A percentile compares a stretch with the other conserved stretches of the same genome.
Evolutionary conservation across 2,113 vertebrate species (phyloP).

Genomic region (Montifringilla adamsi): DNA sequence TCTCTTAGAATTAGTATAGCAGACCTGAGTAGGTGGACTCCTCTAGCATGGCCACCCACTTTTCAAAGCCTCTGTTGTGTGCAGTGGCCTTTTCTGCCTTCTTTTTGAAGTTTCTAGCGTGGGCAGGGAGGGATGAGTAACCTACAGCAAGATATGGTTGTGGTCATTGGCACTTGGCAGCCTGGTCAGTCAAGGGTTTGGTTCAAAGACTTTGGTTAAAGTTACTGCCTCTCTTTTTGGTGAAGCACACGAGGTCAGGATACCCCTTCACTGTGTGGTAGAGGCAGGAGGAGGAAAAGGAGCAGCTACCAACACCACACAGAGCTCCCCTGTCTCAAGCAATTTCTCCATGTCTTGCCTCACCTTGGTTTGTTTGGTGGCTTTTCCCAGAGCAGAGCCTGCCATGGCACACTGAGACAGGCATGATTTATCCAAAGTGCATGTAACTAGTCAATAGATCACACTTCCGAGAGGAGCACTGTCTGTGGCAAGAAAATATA

Average conservation of each 20-base stretch:
- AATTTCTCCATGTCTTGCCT: neutral
- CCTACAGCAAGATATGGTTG: neutral
- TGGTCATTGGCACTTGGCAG: neutral
- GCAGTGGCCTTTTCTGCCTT: neutral
- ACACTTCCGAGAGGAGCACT: constrained; percentile 1
- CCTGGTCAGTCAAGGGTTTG: neutral
- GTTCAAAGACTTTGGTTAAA: neutral
- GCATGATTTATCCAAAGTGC: constrained; percentile 7
- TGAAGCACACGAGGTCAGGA: neutral
- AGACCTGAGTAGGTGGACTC: neutral
- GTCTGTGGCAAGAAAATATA: constrained; percentile 42
- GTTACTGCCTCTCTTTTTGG: neutral
- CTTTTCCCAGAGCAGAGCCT: neutral
- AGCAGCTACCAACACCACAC: neutral
- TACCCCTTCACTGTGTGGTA: neutral
- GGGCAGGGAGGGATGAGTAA: rapidly evolving
- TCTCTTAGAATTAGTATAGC: neutral
- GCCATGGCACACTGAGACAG: neutral
- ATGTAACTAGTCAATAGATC: constrained; percentile 46
- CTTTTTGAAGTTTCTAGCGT: neutral
- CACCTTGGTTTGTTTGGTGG: neutral
- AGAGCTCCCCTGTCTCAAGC: no score
- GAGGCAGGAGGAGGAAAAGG: neutral
- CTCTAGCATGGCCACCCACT: neutral
- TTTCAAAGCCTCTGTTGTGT: neutral